Evolutionary conservation across 2,888 invertebrate genomes (phyloP).

Genomic region (Oscheius sp.): DNA sequence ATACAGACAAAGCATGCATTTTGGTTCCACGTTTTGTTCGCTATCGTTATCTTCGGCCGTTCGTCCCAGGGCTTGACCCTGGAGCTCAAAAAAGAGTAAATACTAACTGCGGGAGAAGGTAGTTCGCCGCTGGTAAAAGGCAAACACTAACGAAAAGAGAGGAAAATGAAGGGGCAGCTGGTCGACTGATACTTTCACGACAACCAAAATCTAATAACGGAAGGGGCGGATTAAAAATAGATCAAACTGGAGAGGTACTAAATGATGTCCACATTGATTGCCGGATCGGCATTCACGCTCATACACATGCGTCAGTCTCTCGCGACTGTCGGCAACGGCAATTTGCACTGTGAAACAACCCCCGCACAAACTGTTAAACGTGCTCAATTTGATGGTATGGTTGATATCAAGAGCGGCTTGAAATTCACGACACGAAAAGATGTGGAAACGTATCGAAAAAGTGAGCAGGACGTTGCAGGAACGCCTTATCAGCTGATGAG

Average conservation of each 20-base stretch:
- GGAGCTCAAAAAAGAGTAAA: too few relatives aligned
- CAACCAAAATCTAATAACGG: neutral
- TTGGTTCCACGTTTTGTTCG: slow-evolving; percentile 24
- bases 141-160: slow-evolving; percentile 3
- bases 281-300: slow-evolving; percentile 11
- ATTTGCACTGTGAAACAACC: slow-evolving; percentile 1
- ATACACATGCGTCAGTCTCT: slow-evolving; percentile 10
- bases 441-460: neutral
- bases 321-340: slow-evolving; percentile 17
- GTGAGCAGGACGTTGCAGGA: neutral
- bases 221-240: neutral
- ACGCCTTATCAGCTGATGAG: slow-evolving; percentile 8
- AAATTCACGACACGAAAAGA: neutral
- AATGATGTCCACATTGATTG: slow-evolving; percentile 25
- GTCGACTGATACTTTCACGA: neutral
- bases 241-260: neutral
- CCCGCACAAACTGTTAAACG: too few relatives aligned
- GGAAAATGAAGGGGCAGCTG: neutral
- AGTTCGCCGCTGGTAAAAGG: neutral
- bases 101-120: too few relatives aligned
- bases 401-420: too few relatives aligned
- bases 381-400: too few relatives aligned
- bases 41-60: slow-evolving; percentile 27
- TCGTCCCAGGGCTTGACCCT: neutral
- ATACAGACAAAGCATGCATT: neutral